Evolutionary conservation across 2,113 vertebrate species (phyloP).

Genomic region (Sminthopsis crassicaudata): DNA sequence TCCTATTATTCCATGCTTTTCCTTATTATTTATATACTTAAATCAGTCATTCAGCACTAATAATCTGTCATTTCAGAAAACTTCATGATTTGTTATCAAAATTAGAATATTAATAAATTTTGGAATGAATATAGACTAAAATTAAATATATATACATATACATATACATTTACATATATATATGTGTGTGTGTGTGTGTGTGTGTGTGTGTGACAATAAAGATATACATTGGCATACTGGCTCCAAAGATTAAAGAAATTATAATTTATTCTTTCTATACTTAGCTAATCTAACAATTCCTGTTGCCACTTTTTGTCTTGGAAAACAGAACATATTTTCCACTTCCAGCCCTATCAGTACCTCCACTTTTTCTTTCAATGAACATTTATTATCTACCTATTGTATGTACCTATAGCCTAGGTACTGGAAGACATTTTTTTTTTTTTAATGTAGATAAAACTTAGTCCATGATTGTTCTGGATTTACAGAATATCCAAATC

Average conservation of each 20-base stretch:
- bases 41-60: background rate
- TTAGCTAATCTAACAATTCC: background rate
- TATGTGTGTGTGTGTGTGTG: too few relatives aligned
- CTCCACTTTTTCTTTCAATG: background rate
- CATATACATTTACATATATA: too few relatives aligned
- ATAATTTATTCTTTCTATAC: conserved; percentile 8
- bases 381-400: background rate
- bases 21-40: background rate
- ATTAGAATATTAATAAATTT: background rate
- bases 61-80: background rate
- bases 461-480: background rate
- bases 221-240: background rate
- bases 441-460: background rate
- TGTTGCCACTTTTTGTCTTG: conserved; percentile 9
- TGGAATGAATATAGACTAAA: background rate
- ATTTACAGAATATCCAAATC: background rate
- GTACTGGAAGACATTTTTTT: background rate
- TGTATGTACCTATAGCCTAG: background rate
- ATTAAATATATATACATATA: background rate
- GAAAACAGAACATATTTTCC: conserved; percentile 34
- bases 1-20: too few relatives aligned
- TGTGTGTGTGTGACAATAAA: too few relatives aligned
- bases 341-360: background rate
- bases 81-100: background rate
- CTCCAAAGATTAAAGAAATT: background rate